phyloP scores from a whole-genome alignment of 1,140 invertebrate species.

The Drosophila nigromelanica region DNA sequence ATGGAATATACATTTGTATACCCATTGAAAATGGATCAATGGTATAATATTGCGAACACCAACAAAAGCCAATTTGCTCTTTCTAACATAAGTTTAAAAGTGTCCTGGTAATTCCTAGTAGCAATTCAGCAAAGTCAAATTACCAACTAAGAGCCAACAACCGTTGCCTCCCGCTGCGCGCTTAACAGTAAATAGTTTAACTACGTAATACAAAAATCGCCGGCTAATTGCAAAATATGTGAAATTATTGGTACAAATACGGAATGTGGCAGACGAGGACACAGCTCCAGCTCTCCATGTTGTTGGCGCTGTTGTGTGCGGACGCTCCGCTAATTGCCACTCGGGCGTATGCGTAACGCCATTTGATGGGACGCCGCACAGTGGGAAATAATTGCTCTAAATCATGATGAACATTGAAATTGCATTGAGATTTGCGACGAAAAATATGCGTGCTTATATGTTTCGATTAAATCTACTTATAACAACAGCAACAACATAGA shows the following conservation, averaged over 20 bases:
- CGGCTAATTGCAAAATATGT: constrained; percentile 69
- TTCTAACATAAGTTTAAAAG: neutral
- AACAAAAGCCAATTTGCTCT: neutral
- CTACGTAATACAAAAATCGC: constrained; percentile 62
- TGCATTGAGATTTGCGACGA: constrained; percentile 69
- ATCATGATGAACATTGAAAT: constrained; percentile 56
- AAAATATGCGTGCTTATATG: constrained; percentile 40
- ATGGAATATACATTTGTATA: too few relatives aligned
- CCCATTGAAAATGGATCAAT: too few relatives aligned
- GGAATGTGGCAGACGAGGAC: neutral
- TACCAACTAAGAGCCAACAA: constrained; percentile 32
- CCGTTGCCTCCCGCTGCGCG: constrained; percentile 48
- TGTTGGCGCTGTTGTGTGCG: neutral
- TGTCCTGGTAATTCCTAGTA: constrained; percentile 20
- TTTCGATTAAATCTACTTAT: constrained; percentile 5
- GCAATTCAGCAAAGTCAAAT: constrained; percentile 16
- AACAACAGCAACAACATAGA: neutral
- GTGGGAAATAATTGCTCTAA: constrained; percentile 42
- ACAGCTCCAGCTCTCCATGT: neutral
- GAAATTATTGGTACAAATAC: constrained; percentile 39
- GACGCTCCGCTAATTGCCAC: constrained; percentile 14
- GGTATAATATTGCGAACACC: too few relatives aligned
- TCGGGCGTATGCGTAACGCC: constrained; percentile 59
- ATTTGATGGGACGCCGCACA: constrained; percentile 23
- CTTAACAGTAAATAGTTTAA: constrained; percentile 74